Evolutionary conservation across 2,888 invertebrate species (phyloP), one percentile per base, ranked within the genome.

Genomic region (Ormyrus thymus): DNA sequence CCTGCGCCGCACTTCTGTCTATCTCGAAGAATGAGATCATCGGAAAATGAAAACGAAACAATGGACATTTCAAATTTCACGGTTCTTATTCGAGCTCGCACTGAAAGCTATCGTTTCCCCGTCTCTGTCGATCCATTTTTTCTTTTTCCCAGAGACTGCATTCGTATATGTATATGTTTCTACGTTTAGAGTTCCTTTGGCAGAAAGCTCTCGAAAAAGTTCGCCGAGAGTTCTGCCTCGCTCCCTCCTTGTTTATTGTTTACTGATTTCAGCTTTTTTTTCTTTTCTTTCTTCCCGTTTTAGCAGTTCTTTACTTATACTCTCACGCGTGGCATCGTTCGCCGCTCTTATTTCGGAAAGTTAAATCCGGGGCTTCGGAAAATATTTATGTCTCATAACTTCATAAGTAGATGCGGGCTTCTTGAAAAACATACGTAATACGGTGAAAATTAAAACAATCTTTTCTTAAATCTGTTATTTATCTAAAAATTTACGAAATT

Each of bases 11-110:
- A 15, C 9, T 45, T 58, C 3, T 46, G n/a, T 46, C 61, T 55
- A 6, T 29, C 13, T 66, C 56, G 56, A 76, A 43, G 65, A 58
- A 76, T 56, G 51, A 70, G 50, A 71, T 71, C 71, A 71, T 71
- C 65, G 58, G 58, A 59, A 68, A 78, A 73, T 78, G 62, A 72
- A 78, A 73, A 68, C 65, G 59, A 62, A 72, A 78, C 68, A 78
- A 78, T 61, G 62, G 73, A 78, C 48, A 73, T 68, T 68, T 78
- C 61, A 50, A 53, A 77, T 71, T 71, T 71, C 65, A 4, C 15
- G 59, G 8, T 11, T 55, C 7, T 29, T 43, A 8, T 1, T 10
- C 45, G 7, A n/a, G 56, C 9, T 29, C 4, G 29, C 29, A 29
- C 29, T 29, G 29, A 29, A 29, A 29, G 29, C 29, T 29, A 29